These are phyloP conservation scores for Escarpia spicata DNA, from an alignment of 2,888 invertebrate species.

Conservation along the genomic window DNA sequence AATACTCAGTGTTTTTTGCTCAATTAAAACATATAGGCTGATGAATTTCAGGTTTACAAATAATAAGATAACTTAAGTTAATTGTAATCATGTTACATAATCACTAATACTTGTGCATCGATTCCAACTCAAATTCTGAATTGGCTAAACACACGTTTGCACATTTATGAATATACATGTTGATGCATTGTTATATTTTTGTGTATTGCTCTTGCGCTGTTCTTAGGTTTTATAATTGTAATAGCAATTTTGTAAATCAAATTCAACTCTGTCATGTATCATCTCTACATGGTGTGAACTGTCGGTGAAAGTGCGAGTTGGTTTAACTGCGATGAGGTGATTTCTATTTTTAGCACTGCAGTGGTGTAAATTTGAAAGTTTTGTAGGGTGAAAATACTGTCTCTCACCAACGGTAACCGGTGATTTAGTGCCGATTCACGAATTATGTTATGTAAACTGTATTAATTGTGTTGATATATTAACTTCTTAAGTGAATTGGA, in stretches of 20 bases:
- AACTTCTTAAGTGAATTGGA: background rate
- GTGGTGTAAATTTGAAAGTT: background rate
- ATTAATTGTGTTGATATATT: background rate
- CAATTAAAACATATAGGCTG: no score
- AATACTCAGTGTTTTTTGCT: no score
- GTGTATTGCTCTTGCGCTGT: background rate
- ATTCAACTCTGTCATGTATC: background rate
- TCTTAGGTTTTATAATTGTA: no score
- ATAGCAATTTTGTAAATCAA: background rate
- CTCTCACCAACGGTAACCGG: background rate
- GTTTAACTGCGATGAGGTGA: background rate
- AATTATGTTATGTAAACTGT: background rate
- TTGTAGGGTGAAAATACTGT: background rate
- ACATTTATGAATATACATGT: no score
- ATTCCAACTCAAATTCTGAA: background rate
- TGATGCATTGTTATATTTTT: background rate
- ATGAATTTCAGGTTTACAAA: no score
- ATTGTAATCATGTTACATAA: background rate
- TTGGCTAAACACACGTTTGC: no score
- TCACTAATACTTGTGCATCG: background rate
- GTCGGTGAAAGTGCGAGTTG: background rate
- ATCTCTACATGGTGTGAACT: background rate
- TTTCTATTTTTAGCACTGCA: background rate
- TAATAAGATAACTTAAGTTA: background rate
- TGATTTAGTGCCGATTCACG: background rate